phyloP scores from a whole-genome alignment of 2,888 invertebrate genomes.

The Acronicta psi region DNA sequence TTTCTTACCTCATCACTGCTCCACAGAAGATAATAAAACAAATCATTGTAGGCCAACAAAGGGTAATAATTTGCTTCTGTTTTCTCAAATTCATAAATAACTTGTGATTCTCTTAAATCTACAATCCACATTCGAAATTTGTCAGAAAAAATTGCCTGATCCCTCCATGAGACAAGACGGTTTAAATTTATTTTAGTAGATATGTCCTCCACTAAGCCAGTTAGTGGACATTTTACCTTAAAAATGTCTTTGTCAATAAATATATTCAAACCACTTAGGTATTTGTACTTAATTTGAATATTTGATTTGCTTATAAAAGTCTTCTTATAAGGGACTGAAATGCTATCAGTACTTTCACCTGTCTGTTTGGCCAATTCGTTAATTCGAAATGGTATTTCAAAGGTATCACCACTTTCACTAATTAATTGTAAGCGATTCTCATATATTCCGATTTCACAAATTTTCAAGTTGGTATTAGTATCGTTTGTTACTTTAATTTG shows the following conservation, averaged over 20 bases:
- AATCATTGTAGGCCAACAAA: constrained; percentile 65
- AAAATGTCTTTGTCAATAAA: constrained; percentile 62
- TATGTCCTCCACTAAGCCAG: constrained; percentile 68
- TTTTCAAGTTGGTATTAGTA: constrained; percentile 63
- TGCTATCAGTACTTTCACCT: constrained; percentile 56
- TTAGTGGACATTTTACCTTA: constrained; percentile 69
- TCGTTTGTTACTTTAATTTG: constrained; percentile 67
- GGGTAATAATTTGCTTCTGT: constrained; percentile 66
- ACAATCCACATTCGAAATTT: constrained; percentile 74
- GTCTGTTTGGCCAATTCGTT: constrained; percentile 65
- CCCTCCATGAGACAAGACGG: constrained; percentile 70
- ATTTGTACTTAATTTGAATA: constrained; percentile 24
- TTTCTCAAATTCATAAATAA: constrained; percentile 68
- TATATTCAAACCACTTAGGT: constrained; percentile 65
- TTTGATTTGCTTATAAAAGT: constrained; percentile 21
- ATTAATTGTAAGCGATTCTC: constrained; percentile 65
- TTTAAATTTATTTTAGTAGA: constrained; percentile 55
- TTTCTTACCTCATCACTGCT: constrained; percentile 69
- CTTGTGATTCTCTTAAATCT: constrained; percentile 65
- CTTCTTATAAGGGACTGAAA: constrained; percentile 67
- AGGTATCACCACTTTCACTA: constrained; percentile 77
- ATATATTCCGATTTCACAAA: constrained; percentile 62
- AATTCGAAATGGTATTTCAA: constrained; percentile 58
- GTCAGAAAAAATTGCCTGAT: constrained; percentile 65
- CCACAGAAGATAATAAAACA: constrained; percentile 75